Evolutionary conservation across 2,113 vertebrate species (phyloP).

Genomic region (Oryctolagus cuniculus): DNA sequence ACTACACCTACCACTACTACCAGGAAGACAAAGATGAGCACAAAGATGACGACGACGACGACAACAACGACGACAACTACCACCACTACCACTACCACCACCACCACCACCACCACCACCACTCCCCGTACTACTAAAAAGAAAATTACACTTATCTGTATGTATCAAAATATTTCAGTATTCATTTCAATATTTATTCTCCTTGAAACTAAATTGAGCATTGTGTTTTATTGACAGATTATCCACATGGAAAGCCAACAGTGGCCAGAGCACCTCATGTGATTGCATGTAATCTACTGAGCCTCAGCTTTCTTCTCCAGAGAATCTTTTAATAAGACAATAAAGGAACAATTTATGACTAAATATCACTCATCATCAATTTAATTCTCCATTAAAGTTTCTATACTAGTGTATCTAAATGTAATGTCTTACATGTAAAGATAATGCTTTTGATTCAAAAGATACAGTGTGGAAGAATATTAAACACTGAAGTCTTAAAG

Average conservation of each 20-base stretch:
- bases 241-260: conserved; percentile 53
- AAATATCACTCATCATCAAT: conserved; percentile 18
- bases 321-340: conserved; percentile 24
- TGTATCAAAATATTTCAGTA: conserved; percentile 73
- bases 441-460: conserved; percentile 6
- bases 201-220: background rate
- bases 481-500: background rate
- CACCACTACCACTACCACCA: too few relatives aligned
- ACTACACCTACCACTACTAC: too few relatives aligned
- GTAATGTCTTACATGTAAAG: background rate
- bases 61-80: too few relatives aligned
- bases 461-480: background rate
- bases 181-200: background rate
- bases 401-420: conserved; percentile 34
- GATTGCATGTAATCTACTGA: background rate
- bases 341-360: background rate
- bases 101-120: too few relatives aligned
- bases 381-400: conserved; percentile 44
- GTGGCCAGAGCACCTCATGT: background rate
- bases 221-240: conserved; percentile 77
- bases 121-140: too few relatives aligned
- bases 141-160: background rate
- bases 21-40: too few relatives aligned
- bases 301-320: conserved; percentile 51
- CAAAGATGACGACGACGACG: too few relatives aligned